phyloP scores from a whole-genome alignment of 1,140 invertebrate genomes.

The Anoplolepis gracilipes region DNA sequence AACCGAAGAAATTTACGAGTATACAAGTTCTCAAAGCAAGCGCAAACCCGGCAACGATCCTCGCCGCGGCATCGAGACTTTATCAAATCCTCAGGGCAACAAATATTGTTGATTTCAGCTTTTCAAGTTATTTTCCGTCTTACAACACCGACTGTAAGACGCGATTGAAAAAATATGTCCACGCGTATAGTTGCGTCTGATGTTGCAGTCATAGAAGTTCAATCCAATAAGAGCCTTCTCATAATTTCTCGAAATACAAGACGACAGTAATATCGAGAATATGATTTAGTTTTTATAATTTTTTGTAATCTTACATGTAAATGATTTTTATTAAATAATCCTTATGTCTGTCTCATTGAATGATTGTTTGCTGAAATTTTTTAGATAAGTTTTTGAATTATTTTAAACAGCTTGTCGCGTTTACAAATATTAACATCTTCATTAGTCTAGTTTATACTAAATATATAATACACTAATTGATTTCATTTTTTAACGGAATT shows the following conservation, averaged over 20 bases:
- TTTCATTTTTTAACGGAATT: background rate
- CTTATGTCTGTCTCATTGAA: background rate
- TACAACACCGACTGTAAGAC: background rate
- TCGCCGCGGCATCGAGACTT: slow-evolving; percentile 38
- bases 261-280: background rate
- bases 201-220: slow-evolving; percentile 29
- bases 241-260: background rate
- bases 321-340: background rate
- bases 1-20: slow-evolving; percentile 50
- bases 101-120: slow-evolving; percentile 51
- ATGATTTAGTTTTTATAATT: background rate
- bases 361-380: background rate
- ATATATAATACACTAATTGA: background rate
- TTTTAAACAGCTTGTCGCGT: background rate
- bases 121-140: slow-evolving; percentile 4
- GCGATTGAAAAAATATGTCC: background rate
- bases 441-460: background rate
- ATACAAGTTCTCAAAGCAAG: slow-evolving; percentile 51
- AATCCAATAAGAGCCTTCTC: background rate
- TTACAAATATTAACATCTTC: background rate
- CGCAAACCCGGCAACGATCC: slow-evolving; percentile 5
- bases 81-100: slow-evolving; percentile 54
- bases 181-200: slow-evolving; percentile 1
- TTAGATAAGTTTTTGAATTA: background rate
- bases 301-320: background rate